Evolutionary conservation across 1,140 invertebrate genomes (phyloP).

Genomic region (Drosophila azteca): DNA sequence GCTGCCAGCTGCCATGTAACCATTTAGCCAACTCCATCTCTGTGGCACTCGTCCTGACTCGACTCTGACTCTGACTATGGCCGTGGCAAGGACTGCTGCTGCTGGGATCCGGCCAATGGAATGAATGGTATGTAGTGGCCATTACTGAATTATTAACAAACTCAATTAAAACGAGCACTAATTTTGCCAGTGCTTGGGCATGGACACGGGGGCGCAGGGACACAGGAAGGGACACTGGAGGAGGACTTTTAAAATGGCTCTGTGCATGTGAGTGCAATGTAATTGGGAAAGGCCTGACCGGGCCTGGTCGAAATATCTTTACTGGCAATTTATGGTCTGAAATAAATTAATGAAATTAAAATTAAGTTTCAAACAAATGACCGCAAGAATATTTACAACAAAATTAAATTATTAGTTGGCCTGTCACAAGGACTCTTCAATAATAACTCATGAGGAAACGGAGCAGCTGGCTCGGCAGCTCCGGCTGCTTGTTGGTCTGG

Average conservation of each 20-base stretch:
- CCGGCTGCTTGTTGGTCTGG: background rate
- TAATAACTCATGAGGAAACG: conserved; percentile 22
- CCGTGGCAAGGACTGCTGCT: conserved; percentile 32
- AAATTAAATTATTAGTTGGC: conserved; percentile 74
- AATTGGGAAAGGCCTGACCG: conserved; percentile 37
- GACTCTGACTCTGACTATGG: conserved; percentile 3
- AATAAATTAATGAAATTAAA: conserved; percentile 83
- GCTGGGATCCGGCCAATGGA: conserved; percentile 29
- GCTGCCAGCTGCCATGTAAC: conserved; percentile 73
- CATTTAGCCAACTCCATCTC: conserved; percentile 48
- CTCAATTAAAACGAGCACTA: conserved; percentile 79
- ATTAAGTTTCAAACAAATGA: conserved; percentile 68
- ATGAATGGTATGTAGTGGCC: conserved; percentile 57
- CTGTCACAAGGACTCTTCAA: conserved; percentile 32
- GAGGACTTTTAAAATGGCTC: conserved; percentile 63
- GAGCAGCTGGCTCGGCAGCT: conserved; percentile 12
- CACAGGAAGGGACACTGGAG: conserved; percentile 20
- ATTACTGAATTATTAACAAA: conserved; percentile 82
- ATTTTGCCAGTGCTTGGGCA: conserved; percentile 57
- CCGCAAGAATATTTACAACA: conserved; percentile 60
- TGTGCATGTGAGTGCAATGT: conserved; percentile 56
- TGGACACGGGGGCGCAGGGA: conserved; percentile 6
- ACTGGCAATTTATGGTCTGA: conserved; percentile 73
- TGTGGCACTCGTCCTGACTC: background rate
- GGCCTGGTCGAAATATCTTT: conserved; percentile 60